Conservation (phyloP, 2,797 vertebrate genomes). For the Microctenopoma lineatum region DNA sequence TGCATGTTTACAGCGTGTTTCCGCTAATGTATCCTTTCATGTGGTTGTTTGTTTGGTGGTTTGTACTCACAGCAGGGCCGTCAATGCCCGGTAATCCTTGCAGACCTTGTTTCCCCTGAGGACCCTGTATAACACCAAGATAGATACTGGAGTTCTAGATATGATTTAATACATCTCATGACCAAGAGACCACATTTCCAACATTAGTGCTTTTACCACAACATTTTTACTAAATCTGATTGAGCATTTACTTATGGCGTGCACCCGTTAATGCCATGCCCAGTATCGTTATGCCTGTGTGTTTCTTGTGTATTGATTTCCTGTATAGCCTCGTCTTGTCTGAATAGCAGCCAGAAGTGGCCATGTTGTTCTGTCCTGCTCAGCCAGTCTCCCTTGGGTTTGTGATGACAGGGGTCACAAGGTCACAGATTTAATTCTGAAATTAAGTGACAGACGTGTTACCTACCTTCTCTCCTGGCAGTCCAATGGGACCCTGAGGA, state of each 20-base stretch:
- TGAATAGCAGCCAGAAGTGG: slow-evolving; percentile 55
- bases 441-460: slow-evolving; percentile 56
- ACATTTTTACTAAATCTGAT: slow-evolving; percentile 28
- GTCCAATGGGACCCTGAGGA: slow-evolving; percentile 90
- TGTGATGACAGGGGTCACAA: slow-evolving; percentile 62
- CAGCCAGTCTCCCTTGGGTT: slow-evolving; percentile 38
- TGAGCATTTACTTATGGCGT: slow-evolving; percentile 24
- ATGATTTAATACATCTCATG: slow-evolving; percentile 16
- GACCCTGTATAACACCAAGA: slow-evolving; percentile 83
- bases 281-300: slow-evolving; percentile 49
- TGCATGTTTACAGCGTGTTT: neutral
- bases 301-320: slow-evolving; percentile 78
- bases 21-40: slow-evolving; percentile 9
- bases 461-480: slow-evolving; percentile 93
- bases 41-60: slow-evolving; percentile 17
- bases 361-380: slow-evolving; percentile 32
- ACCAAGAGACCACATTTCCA: slow-evolving; percentile 23
- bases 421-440: slow-evolving; percentile 64
- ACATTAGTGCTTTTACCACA: slow-evolving; percentile 2
- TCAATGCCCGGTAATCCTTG: slow-evolving; percentile 88
- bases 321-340: slow-evolving; percentile 55
- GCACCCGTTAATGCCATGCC: slow-evolving; percentile 26
- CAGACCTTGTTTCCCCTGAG: slow-evolving; percentile 88
- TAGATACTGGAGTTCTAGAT: slow-evolving; percentile 29
- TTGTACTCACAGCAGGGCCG: slow-evolving; percentile 88